These are phyloP conservation scores for Diabrotica virgifera DNA, from an alignment of 1,140 invertebrate genomes.

Conservation along the genomic window DNA sequence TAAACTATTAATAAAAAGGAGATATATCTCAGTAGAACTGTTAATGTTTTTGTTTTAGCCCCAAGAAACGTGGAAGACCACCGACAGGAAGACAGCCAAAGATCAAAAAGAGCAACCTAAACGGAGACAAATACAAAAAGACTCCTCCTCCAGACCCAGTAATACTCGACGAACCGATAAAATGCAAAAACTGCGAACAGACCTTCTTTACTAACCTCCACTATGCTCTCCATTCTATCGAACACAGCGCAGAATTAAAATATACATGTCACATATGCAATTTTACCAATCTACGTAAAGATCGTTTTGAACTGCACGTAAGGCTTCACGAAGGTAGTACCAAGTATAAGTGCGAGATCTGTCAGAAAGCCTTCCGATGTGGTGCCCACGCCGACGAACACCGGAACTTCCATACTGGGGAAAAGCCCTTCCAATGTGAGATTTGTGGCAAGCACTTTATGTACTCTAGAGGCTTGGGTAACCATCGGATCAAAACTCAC, in stretches of 20 bases:
- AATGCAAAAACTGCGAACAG: not conserved
- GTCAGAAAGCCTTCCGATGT: constrained; percentile 56
- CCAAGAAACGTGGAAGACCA: not conserved
- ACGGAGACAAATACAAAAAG: not conserved
- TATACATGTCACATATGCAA: not conserved
- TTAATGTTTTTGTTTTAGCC: not conserved
- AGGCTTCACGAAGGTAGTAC: not conserved
- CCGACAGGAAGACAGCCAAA: not conserved
- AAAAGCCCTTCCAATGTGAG: constrained; percentile 58
- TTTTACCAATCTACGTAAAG: not conserved
- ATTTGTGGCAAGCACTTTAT: constrained; percentile 69
- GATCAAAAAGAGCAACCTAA: not conserved
- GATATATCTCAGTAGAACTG: no score
- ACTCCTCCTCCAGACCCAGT: not conserved
- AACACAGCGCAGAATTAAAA: not conserved
- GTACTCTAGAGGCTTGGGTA: constrained; percentile 5
- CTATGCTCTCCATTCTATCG: not conserved
- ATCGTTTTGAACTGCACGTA: not conserved
- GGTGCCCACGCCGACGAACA: constrained; percentile 33
- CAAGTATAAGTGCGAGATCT: constrained; percentile 66
- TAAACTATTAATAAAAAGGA: no score
- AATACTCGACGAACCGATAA: not conserved
- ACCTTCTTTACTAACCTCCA: not conserved
- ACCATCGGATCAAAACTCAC: not conserved
- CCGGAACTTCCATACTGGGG: constrained; percentile 53